These are phyloP conservation scores for Papilio aristodemus DNA, from an alignment of 1,140 invertebrate species.

Conservation along the genomic window DNA sequence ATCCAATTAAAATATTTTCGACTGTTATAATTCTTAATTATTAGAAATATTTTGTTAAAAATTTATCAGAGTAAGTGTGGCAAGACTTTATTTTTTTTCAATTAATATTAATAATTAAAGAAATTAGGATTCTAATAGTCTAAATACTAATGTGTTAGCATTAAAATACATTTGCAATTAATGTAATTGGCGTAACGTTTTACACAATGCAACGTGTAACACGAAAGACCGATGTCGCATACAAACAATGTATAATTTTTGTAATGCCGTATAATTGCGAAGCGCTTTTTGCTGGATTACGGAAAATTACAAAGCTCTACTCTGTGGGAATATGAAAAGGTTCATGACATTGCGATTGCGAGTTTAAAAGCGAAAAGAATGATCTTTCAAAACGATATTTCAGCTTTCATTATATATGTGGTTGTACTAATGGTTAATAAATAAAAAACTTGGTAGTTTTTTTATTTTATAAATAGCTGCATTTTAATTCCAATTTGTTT, in stretches of 20 bases:
- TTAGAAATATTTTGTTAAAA: no score
- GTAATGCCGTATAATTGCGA: conserved; percentile 9
- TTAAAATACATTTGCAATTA: neutral
- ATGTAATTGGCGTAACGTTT: neutral
- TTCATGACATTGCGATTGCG: neutral
- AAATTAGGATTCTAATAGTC: neutral
- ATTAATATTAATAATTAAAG: no score
- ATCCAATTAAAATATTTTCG: no score
- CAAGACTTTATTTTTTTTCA: no score
- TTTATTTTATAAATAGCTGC: no score
- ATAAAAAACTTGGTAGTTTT: no score
- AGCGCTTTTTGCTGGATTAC: neutral
- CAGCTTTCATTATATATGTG: neutral
- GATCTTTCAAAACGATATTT: conserved; percentile 1
- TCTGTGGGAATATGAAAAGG: conserved; percentile 9
- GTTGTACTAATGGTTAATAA: no score
- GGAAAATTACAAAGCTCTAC: conserved; percentile 10
- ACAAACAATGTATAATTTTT: conserved; percentile 12
- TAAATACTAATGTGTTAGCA: neutral
- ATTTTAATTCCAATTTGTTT: neutral
- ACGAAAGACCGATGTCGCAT: neutral
- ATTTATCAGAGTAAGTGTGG: no score
- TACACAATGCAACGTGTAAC: neutral
- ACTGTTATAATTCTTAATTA: no score
- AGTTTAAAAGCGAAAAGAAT: neutral